These are phyloP conservation scores for Amazona vittata DNA, from an alignment of 2,113 vertebrate genomes.

Conservation along the genomic window DNA sequence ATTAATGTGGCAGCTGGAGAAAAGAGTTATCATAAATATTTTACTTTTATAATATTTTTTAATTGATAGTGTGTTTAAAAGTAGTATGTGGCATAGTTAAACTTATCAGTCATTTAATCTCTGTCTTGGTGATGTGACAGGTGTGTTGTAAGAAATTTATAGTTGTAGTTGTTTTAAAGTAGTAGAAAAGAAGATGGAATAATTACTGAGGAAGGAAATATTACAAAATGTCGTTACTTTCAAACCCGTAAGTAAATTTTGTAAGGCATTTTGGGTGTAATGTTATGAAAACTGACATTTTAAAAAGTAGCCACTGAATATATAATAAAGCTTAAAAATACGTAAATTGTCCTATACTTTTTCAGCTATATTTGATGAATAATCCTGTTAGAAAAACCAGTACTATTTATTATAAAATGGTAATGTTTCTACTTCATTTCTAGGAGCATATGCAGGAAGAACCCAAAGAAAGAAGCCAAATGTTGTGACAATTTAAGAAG, in stretches of 20 bases:
- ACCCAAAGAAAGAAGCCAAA: slow-evolving; percentile 85
- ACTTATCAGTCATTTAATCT: background rate
- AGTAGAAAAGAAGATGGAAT: background rate
- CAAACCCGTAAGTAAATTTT: background rate
- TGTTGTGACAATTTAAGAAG: slow-evolving; percentile 85
- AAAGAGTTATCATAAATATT: background rate
- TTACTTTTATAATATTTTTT: background rate
- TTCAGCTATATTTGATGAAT: background rate
- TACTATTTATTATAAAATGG: background rate
- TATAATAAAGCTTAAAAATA: background rate
- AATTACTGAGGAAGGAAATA: background rate
- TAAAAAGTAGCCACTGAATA: background rate
- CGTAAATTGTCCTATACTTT: background rate
- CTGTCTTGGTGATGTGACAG: background rate
- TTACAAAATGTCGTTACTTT: background rate
- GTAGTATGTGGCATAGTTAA: background rate
- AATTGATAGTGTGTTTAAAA: background rate
- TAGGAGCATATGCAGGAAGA: slow-evolving; percentile 86
- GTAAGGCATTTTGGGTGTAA: background rate
- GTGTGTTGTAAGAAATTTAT: background rate
- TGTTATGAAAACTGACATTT: background rate
- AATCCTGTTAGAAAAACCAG: background rate
- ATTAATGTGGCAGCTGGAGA: background rate
- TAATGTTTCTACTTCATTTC: slow-evolving; percentile 56
- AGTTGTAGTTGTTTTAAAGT: background rate